Evolutionary conservation across 92 coral and sea anemone species (phyloP).

Genomic region (Epizoanthus scotinus): DNA sequence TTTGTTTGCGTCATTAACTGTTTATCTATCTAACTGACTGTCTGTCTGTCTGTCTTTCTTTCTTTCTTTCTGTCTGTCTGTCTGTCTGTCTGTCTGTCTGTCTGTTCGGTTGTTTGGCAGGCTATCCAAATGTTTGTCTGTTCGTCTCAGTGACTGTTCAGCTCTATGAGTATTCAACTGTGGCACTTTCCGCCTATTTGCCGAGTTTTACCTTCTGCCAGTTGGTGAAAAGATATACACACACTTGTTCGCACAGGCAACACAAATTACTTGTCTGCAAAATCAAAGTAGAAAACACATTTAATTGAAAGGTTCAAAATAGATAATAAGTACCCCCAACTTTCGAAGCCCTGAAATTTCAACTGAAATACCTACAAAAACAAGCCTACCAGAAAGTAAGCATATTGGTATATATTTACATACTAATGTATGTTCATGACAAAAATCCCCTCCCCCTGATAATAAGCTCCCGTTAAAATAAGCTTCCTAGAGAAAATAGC

Average conservation of each 20-base stretch:
- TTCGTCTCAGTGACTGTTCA: too few relatives aligned
- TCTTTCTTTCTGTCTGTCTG: neutral
- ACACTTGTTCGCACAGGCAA: conserved; percentile 89
- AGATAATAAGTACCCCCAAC: too few relatives aligned
- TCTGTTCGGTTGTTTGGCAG: neutral
- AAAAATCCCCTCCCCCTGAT: neutral
- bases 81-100: neutral
- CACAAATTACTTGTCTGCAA: conserved; percentile 81
- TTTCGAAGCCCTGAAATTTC: too few relatives aligned
- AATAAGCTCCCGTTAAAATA: neutral
- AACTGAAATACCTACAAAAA: too few relatives aligned
- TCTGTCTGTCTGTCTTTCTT: neutral
- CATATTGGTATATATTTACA: too few relatives aligned
- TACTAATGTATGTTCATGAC: too few relatives aligned
- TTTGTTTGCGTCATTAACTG: neutral
- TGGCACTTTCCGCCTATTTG: too few relatives aligned
- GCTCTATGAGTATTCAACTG: too few relatives aligned
- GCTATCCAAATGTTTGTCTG: too few relatives aligned
- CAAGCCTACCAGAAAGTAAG: too few relatives aligned
- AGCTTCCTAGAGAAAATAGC: too few relatives aligned
- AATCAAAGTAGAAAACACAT: conserved; percentile 18
- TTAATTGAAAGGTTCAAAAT: neutral
- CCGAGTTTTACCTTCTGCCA: conserved; percentile 79
- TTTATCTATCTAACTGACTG: neutral
- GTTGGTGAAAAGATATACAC: conserved; percentile 84